Conservation (phyloP, 2,113 vertebrate genomes). For the Pomatorhinus ruficollis region DNA sequence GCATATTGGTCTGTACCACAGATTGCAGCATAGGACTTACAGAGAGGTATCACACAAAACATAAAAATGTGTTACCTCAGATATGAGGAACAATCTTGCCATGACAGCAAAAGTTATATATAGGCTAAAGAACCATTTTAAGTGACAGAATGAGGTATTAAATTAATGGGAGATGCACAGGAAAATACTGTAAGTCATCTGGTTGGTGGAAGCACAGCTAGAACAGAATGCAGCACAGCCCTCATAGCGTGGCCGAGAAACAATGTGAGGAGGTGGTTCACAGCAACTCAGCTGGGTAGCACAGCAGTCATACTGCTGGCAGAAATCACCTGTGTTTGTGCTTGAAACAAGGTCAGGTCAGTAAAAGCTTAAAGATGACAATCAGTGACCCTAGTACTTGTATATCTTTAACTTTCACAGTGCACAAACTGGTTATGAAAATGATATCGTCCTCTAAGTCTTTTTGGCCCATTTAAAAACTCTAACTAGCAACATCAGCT, state of each 20-base stretch:
- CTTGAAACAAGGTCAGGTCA: background rate
- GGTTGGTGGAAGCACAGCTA: background rate
- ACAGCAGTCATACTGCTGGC: fast-evolving
- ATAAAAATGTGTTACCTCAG: background rate
- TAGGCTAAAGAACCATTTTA: background rate
- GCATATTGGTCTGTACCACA: background rate
- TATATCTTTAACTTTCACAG: background rate
- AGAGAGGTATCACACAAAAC: background rate
- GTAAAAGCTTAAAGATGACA: background rate
- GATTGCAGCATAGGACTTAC: fast-evolving
- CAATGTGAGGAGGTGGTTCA: background rate
- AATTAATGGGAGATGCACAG: background rate
- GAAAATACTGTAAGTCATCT: background rate
- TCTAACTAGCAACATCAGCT: background rate
- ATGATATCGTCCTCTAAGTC: background rate
- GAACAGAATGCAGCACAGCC: fast-evolving
- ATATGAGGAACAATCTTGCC: background rate
- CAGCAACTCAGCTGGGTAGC: background rate
- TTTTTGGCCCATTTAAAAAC: background rate
- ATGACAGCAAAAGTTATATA: background rate
- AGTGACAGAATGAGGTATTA: background rate
- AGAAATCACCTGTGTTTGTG: background rate
- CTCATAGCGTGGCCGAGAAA: background rate
- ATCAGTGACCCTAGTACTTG: background rate
- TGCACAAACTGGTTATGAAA: background rate